phyloP scores from a whole-genome alignment of 1,140 invertebrate genomes.

The Magallana gigas region DNA sequence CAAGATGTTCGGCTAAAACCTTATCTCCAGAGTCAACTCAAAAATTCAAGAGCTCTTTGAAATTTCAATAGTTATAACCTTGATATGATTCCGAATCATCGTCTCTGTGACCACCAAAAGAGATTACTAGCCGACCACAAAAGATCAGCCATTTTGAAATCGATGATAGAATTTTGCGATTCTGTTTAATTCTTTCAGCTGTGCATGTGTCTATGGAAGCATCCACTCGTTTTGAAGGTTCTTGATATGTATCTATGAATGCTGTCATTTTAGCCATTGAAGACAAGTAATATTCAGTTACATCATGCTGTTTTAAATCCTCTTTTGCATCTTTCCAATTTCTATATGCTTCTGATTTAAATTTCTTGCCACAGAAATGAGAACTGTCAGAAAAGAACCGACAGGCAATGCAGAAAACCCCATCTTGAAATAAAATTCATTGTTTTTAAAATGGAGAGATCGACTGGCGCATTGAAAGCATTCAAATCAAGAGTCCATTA shows the following conservation, averaged over 20 bases:
- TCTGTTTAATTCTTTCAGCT: neutral
- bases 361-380: conserved; percentile 41
- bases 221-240: conserved; percentile 30
- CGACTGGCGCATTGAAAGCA: too few species aligned
- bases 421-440: too few species aligned
- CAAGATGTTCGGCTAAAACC: conserved; percentile 46
- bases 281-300: neutral
- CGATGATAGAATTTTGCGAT: conserved; percentile 35
- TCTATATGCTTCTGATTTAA: conserved; percentile 42
- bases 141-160: conserved; percentile 45
- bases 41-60: conserved; percentile 56
- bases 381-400: conserved; percentile 39
- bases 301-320: conserved; percentile 31
- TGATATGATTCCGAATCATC: conserved; percentile 30
- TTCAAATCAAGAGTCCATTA: too few species aligned
- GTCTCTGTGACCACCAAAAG: conserved; percentile 46
- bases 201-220: neutral
- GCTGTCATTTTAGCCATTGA: conserved; percentile 31
- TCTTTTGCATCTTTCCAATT: conserved; percentile 37
- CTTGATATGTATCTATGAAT: neutral
- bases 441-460: too few species aligned
- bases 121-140: conserved; percentile 54
- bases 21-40: conserved; percentile 46
- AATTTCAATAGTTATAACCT: conserved; percentile 54
- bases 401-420: conserved; percentile 29